A percentile compares a stretch with the other conserved stretches of the same genome.
Evolutionary conservation across 2,113 vertebrate genomes (phyloP).

Genomic region (Bos indicus): DNA sequence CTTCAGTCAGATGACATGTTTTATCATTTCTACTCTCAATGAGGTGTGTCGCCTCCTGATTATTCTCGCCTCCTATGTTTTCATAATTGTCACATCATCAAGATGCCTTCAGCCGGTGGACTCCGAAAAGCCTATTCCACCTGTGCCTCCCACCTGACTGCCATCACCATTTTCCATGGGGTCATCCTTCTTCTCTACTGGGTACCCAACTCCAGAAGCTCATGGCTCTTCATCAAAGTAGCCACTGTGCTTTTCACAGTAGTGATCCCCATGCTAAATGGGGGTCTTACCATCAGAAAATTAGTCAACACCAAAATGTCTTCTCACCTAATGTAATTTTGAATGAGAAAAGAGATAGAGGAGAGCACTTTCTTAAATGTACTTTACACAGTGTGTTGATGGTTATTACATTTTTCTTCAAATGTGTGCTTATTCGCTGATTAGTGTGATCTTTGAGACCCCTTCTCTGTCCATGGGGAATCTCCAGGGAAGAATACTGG

Average conservation of each 20-base stretch:
- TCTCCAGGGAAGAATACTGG: not conserved
- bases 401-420: not conserved
- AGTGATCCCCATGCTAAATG: slow-evolving; percentile 52
- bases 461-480: not conserved
- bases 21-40: slow-evolving; percentile 34
- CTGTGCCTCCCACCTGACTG: slow-evolving; percentile 36
- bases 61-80: slow-evolving; percentile 1
- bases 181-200: slow-evolving; percentile 55
- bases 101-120: slow-evolving; percentile 18
- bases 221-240: not conserved
- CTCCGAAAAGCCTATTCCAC: slow-evolving; percentile 48
- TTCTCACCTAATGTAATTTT: not conserved
- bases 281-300: not conserved
- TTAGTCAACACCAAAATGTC: not conserved
- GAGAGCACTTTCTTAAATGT: not conserved
- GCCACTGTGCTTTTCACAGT: slow-evolving; percentile 45
- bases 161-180: slow-evolving; percentile 47
- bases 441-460: rapidly evolving
- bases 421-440: rapidly evolving
- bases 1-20: slow-evolving; percentile 8
- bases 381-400: too few species aligned
- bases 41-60: slow-evolving; percentile 33
- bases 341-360: not conserved
- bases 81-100: slow-evolving; percentile 36
- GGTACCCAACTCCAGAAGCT: slow-evolving; percentile 32